These are phyloP conservation scores for Mimachlamys varia DNA, from an alignment of 2,888 invertebrate genomes.

Conservation along the genomic window DNA sequence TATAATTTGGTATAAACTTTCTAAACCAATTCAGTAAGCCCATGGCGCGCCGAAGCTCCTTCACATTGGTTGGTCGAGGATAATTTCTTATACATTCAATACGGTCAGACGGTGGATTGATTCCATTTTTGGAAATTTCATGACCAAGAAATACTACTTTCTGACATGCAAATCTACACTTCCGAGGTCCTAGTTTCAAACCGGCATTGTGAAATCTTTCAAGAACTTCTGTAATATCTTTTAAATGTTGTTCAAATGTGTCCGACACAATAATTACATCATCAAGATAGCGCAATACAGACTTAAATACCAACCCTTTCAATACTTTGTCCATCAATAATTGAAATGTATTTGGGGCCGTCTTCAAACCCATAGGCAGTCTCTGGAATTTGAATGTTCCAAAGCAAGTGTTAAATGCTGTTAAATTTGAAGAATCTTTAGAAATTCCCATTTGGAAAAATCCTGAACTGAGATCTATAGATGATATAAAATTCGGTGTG, in stretches of 20 bases:
- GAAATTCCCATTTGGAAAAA: too few species aligned
- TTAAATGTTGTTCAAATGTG: slow-evolving; percentile 54
- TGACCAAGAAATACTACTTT: slow-evolving; percentile 55
- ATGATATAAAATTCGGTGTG: slow-evolving; percentile 37
- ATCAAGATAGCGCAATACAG: slow-evolving; percentile 59
- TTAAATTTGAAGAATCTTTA: slow-evolving; percentile 40
- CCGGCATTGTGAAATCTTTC: slow-evolving; percentile 45
- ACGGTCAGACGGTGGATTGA: slow-evolving; percentile 50
- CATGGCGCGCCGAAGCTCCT: slow-evolving; percentile 50
- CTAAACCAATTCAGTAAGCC: slow-evolving; percentile 61
- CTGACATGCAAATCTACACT: slow-evolving; percentile 48
- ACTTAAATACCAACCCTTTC: too few species aligned
- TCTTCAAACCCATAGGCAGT: too few species aligned
- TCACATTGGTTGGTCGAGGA: slow-evolving; percentile 45
- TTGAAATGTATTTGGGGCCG: too few species aligned
- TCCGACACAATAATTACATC: slow-evolving; percentile 52
- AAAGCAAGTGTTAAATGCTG: slow-evolving; percentile 48
- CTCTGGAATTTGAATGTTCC: slow-evolving; percentile 49
- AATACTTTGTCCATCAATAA: too few species aligned
- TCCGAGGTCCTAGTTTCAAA: slow-evolving; percentile 53
- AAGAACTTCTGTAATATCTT: slow-evolving; percentile 44
- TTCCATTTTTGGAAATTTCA: slow-evolving; percentile 51
- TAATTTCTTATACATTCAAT: slow-evolving; percentile 49
- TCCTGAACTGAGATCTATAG: slow-evolving; percentile 46
- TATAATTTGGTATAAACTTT: slow-evolving; percentile 58